These are phyloP conservation scores for Tympanuchus pallidicinctus DNA, from an alignment of 2,113 vertebrate species.

Conservation along the genomic window DNA sequence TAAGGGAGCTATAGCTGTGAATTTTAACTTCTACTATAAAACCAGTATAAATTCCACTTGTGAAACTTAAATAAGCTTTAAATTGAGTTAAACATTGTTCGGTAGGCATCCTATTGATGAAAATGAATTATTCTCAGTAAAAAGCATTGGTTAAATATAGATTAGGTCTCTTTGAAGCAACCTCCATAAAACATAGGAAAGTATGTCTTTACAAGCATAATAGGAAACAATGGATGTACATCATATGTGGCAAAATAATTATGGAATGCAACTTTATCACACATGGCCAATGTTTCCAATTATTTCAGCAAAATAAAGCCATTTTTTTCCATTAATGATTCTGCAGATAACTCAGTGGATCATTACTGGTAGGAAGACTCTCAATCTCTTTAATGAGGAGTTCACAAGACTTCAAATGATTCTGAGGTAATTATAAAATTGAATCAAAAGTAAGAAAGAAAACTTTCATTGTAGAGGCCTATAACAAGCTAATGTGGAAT, in stretches of 20 bases:
- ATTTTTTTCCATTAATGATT: slow-evolving; percentile 61
- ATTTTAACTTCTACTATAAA: not conserved
- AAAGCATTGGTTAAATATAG: slow-evolving; percentile 39
- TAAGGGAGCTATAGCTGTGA: not conserved
- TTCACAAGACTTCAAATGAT: slow-evolving; percentile 32
- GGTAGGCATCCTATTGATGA: not conserved
- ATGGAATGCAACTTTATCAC: slow-evolving; percentile 55
- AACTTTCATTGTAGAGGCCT: not conserved
- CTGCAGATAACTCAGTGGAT: slow-evolving; percentile 50
- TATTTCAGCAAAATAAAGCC: slow-evolving; percentile 60
- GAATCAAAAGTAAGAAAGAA: slow-evolving; percentile 5
- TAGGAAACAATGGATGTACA: slow-evolving; percentile 34
- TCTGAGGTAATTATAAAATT: slow-evolving; percentile 48
- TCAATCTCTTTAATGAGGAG: slow-evolving; percentile 61
- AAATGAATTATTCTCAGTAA: slow-evolving; percentile 7
- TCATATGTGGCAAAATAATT: slow-evolving; percentile 64
- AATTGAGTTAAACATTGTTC: slow-evolving; percentile 12
- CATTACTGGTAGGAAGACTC: slow-evolving; percentile 42
- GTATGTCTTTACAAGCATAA: not conserved
- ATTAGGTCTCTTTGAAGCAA: not conserved
- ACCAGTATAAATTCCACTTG: not conserved
- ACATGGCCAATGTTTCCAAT: slow-evolving; percentile 62
- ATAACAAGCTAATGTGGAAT: not conserved
- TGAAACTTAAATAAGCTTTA: slow-evolving; percentile 32
- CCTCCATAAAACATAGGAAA: slow-evolving; percentile 28